phyloP scores from a whole-genome alignment of 2,888 invertebrate species.

The Bombylius major region DNA sequence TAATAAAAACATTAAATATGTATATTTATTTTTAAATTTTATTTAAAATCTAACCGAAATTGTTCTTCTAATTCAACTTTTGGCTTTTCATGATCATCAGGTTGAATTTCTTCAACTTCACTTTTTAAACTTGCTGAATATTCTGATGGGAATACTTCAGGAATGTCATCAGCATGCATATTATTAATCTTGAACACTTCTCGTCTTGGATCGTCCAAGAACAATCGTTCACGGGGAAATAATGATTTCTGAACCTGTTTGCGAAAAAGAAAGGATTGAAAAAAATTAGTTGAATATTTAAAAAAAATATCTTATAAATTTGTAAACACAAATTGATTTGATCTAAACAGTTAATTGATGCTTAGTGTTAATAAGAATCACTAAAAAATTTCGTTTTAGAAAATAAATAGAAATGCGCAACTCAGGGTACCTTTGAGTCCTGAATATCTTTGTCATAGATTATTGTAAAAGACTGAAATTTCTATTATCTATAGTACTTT shows the following conservation, averaged over 20 bases:
- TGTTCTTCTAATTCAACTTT: slow-evolving; percentile 13
- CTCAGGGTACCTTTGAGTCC: too few species aligned
- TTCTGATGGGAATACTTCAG: slow-evolving; percentile 3
- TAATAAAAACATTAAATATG: too few species aligned
- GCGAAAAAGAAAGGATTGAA: not conserved
- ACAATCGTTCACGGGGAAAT: not conserved
- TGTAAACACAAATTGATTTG: too few species aligned
- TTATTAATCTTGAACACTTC: not conserved
- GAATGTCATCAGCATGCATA: slow-evolving; percentile 3
- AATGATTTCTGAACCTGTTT: not conserved
- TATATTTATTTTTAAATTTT: too few species aligned
- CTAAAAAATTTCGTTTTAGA: too few species aligned
- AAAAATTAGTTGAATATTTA: not conserved
- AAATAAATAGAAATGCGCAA: too few species aligned
- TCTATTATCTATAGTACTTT: too few species aligned
- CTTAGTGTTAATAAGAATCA: too few species aligned
- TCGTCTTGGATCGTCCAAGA: not conserved
- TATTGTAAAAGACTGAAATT: too few species aligned
- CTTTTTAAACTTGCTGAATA: not conserved
- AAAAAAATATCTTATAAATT: too few species aligned
- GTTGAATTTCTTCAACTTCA: slow-evolving; percentile 15
- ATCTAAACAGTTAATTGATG: too few species aligned
- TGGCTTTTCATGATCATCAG: slow-evolving; percentile 1
- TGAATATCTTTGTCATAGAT: too few species aligned
- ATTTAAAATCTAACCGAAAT: slow-evolving; percentile 7